Evolutionary conservation across 2,888 invertebrate genomes (phyloP), one percentile per base, ranked within the genome.

Genomic region (Fragum sueziense): DNA sequence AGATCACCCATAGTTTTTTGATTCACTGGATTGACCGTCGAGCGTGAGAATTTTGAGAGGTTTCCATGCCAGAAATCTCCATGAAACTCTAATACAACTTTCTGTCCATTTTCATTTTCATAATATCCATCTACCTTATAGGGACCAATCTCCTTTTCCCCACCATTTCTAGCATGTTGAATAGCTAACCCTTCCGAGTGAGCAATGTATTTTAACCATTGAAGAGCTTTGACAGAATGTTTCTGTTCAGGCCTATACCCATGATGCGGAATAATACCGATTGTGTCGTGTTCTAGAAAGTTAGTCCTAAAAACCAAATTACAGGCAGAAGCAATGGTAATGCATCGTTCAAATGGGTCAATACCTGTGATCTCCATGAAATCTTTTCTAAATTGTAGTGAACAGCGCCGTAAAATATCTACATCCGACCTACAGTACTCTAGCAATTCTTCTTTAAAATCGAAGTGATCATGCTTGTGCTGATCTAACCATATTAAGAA

Each of bases 21-120:
- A 34, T 47, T 70, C 0, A 85, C 80, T 27, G 76, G 73, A 70
- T 80, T 84, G 29, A 73, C 37, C 0, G 80, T 84, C n/a, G 59
- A 59, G 27, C 78, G 22, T 41, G 80, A 75, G 51, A 70, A 80
- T 37, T 41, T 65, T 25, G 7, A 14, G 6, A 71, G 70, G 27
- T 71, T 71, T 17, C 79, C 79, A 61, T 81, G 84, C 84, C 80
- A 84, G 57, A 80, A 80, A 59, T 74, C 70, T 2, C 81, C 81
- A 51, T 84, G 81, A 22, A 79, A 84, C 72, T 84, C 80, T 1
- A 78, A 47, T 25, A 79, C 78, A 7, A 75, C 71, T 29, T 70
- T 74, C 31, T 79, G 65, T 27, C 71, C 80, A 47, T 59, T 41
- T 25, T 73, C 68, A 3, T 65, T 74, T 65, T 78, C 76, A 27